A percentile compares a stretch with the other conserved stretches of the same genome.
Evolutionary conservation across 1,140 invertebrate genomes (phyloP).

Genomic region (Papilio dardanus): DNA sequence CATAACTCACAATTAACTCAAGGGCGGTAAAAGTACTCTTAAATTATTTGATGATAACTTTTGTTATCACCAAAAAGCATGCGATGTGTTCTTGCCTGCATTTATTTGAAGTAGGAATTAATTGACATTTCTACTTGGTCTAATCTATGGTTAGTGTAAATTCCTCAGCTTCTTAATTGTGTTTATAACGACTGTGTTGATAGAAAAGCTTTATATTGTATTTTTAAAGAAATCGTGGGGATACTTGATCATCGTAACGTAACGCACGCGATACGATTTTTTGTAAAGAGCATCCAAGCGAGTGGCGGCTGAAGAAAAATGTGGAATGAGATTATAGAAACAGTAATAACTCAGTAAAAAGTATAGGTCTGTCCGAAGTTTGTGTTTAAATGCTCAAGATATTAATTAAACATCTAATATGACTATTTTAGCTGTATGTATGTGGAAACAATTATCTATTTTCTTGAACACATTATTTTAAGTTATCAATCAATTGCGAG

Average conservation of each 20-base stretch:
- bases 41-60: not conserved
- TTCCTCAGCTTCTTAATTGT: constrained; percentile 18
- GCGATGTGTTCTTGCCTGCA: not conserved
- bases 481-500: no score
- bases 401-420: no score
- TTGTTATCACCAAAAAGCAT: not conserved
- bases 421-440: no score
- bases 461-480: no score
- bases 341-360: constrained; percentile 42
- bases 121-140: not conserved
- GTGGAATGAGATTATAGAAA: constrained; percentile 55
- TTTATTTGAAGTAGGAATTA: not conserved
- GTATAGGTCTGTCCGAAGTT: constrained; percentile 29
- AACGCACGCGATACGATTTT: constrained; percentile 59
- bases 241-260: constrained; percentile 50
- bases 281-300: constrained; percentile 53
- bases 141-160: not conserved
- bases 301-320: constrained; percentile 56
- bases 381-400: not conserved
- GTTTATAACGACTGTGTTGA: constrained; percentile 26
- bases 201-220: constrained; percentile 43
- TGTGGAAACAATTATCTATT: no score
- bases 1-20: not conserved
- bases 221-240: constrained; percentile 45
- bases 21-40: not conserved